Evolutionary conservation across 2,113 vertebrate genomes (phyloP).

Genomic region (Podilymbus podiceps): DNA sequence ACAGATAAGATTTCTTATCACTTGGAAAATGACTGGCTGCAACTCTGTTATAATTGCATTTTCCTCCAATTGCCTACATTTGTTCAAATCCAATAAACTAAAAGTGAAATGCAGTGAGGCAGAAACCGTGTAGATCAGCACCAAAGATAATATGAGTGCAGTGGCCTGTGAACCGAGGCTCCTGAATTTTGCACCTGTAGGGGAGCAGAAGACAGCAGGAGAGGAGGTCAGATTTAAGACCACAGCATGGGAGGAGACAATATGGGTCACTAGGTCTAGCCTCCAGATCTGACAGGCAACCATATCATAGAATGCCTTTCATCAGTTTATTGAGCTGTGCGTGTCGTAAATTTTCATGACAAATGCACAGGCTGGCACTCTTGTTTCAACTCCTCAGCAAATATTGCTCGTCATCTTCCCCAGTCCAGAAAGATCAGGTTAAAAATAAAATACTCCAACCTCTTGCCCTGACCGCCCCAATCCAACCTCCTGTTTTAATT

Average conservation of each 20-base stretch:
- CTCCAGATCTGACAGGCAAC: neutral
- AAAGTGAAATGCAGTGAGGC: conserved; percentile 3
- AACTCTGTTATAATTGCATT: conserved; percentile 10
- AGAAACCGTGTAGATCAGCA: conserved; percentile 17
- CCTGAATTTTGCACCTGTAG: neutral
- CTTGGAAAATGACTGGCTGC: neutral
- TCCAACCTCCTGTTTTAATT: neutral
- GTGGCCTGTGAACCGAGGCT: neutral
- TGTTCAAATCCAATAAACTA: conserved; percentile 46
- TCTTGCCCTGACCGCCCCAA: neutral
- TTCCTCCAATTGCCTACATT: conserved; percentile 40
- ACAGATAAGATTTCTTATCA: neutral
- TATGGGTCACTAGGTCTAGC: neutral
- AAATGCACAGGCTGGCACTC: neutral
- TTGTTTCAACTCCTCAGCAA: neutral
- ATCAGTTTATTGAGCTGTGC: neutral
- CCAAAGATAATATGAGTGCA: conserved; percentile 2
- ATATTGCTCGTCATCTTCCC: neutral
- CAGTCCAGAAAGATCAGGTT: neutral
- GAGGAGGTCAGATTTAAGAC: neutral
- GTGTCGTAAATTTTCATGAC: neutral
- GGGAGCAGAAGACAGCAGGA: neutral
- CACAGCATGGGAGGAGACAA: neutral
- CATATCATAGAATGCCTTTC: neutral
- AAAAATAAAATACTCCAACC: neutral